A percentile compares a stretch with the other conserved stretches of the same genome.
These are phyloP conservation scores for Myopa tessellatipennis DNA, from an alignment of 2,888 invertebrate species.

Conservation along the genomic window DNA sequence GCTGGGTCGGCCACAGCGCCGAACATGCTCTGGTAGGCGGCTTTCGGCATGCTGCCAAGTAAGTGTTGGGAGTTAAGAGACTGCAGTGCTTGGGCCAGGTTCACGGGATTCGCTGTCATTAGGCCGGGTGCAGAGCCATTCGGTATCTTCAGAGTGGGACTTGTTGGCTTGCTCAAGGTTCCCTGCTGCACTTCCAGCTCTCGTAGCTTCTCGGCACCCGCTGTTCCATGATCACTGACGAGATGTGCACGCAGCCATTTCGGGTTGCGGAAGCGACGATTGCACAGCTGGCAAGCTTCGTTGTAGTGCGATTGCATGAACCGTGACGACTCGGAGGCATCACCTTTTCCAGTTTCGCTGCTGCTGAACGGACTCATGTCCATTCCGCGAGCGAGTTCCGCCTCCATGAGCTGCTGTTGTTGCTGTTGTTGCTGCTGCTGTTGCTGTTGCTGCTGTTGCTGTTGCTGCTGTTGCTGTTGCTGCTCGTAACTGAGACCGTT, in stretches of 20 bases:
- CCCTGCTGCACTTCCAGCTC: slow-evolving; percentile 62
- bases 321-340: slow-evolving; percentile 68
- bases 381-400: slow-evolving; percentile 47
- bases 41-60: slow-evolving; percentile 61
- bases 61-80: slow-evolving; percentile 60
- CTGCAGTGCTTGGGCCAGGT: slow-evolving; percentile 64
- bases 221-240: slow-evolving; percentile 84
- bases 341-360: slow-evolving; percentile 45
- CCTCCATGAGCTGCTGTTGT: slow-evolving; percentile 47
- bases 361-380: slow-evolving; percentile 53
- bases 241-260: slow-evolving; percentile 91
- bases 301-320: slow-evolving; percentile 74
- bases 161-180: slow-evolving; percentile 61
- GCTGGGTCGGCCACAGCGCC: slow-evolving; percentile 55
- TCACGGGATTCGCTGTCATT: slow-evolving; percentile 54
- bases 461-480: slow-evolving; percentile 48
- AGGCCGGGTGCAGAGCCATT: slow-evolving; percentile 58
- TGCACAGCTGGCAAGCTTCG: slow-evolving; percentile 87
- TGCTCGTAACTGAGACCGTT: slow-evolving; percentile 61
- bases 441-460: slow-evolving; percentile 51
- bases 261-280: slow-evolving; percentile 85
- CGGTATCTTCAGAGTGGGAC: slow-evolving; percentile 67
- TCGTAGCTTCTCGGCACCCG: slow-evolving; percentile 66
- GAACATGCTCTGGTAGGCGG: slow-evolving; percentile 56
- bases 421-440: slow-evolving; percentile 51